Base-by-base conservation (phyloP, 2,113 vertebrate genomes). In the Thymallus thymallus region DNA sequence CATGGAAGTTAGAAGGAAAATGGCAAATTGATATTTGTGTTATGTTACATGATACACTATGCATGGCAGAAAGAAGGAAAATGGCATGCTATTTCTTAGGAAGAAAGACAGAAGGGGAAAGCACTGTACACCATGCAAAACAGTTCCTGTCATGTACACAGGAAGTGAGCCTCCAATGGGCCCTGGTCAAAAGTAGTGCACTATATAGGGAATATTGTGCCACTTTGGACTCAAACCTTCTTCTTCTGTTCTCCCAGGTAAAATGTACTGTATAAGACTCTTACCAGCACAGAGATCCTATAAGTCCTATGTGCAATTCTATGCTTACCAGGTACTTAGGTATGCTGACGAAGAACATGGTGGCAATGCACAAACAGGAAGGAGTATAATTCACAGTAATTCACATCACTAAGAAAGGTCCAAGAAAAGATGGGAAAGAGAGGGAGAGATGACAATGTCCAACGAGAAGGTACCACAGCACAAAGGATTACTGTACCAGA, bases 101-200 rank as follows among this genome's bases (percentile, higher is more conserved):
- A 24, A 22, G 62, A 6, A 35, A 22, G 63, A 64, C 71, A 82
- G 72, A 78, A 45, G 72, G 73, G 63, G 76, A 58, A 80, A 48
- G 13, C 41, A 9, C n/a, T 23, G 56, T n/a, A 60, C 64, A 74
- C 82, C 82, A 76, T 81, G 82, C 84, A 76, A 78, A 82, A 82
- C 68, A 56, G 73, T n/a, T 76, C 23, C 78, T 81, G 84, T 77
- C 86, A 80, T 79, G 84, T 75, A 51, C 48, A 51, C 13, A 72
- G 9, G 0, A 6, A 13, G 41, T 69, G 62, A n/a, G 20, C 16
- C 20, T 60, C 5, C 14, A 16, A 51, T 51, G 2, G 9, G 9
- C 10, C 35, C 35, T 41, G 35, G 9, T 41, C 35, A 41, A 41
- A 41, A 41, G 48, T 51, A 51, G 16, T 51, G 48, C 12, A 51